A percentile compares a stretch with the other conserved stretches of the same genome.
Evolutionary conservation across 2,888 invertebrate genomes (phyloP).

Genomic region (Octodonta nipae): DNA sequence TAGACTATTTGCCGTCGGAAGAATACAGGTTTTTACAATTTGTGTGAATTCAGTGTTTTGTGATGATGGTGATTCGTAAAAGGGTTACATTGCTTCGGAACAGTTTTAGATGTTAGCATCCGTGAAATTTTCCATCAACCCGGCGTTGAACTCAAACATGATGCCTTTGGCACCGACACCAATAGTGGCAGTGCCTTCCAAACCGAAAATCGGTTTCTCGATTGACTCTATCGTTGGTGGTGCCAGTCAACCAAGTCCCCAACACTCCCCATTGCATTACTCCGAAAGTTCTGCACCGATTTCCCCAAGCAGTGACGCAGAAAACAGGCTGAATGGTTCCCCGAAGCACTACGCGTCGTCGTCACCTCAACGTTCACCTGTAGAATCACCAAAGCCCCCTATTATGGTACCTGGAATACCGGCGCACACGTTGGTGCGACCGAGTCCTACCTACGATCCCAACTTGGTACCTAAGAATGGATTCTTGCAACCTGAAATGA

Average conservation of each 20-base stretch:
- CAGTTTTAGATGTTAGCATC: no score
- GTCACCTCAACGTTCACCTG: constrained; percentile 25
- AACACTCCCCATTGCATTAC: constrained; percentile 39
- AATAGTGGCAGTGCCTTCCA: constrained; percentile 79
- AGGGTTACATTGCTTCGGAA: no score
- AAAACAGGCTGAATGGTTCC: constrained; percentile 27
- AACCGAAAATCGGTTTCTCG: constrained; percentile 87
- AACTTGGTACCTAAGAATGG: constrained; percentile 33
- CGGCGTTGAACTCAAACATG: constrained; percentile 55
- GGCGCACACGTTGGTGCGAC: constrained; percentile 35
- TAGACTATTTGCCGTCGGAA: no score
- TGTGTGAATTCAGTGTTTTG: no score
- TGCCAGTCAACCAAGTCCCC: constrained; percentile 23
- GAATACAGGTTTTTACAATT: no score
- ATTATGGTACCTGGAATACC: constrained; percentile 39
- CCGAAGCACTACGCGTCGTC: constrained; percentile 19
- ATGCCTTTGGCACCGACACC: constrained; percentile 85
- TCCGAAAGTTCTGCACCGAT: constrained; percentile 39
- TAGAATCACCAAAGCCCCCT: constrained; percentile 45
- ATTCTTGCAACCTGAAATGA: constrained; percentile 37
- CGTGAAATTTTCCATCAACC: no score
- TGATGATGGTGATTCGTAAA: no score
- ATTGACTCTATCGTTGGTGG: constrained; percentile 89
- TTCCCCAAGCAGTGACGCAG: constrained; percentile 38
- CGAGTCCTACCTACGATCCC: constrained; percentile 41